Evolutionary conservation across 2,888 invertebrate species (phyloP), one percentile per base, ranked within the genome.

Genomic region (Hydraecia micacea): DNA sequence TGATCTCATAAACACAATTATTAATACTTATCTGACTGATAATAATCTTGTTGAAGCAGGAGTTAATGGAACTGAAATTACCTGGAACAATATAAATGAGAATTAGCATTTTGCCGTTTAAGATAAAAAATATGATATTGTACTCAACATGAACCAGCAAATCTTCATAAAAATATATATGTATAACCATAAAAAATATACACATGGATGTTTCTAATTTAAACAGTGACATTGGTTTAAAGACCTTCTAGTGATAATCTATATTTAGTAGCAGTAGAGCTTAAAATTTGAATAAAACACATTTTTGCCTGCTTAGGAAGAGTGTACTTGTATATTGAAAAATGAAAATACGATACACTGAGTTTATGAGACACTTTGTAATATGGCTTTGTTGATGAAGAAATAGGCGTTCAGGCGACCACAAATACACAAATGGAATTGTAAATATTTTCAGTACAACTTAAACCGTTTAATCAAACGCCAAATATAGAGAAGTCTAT

Each of bases 31-130:
- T 55, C 82, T 46, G n/a, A 36, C 25, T 46, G 52, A 46, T 55
- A 58, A 15, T 21, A 21, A 28, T 18, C 15, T n/a, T 15, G 32
- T 66, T 52, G 60, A 39, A 65, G 77, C 39, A 13, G 46, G 6
- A 15, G 42, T 11, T 62, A 77, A 39, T 55, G 42, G 7, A 52
- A 72, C 63, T 76, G 36, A 58, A 68, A 32, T 79, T 87, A 87
- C 87, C 89, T 87, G 89, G 71, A 87, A 88, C 88, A 87, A 87
- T 60, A 71, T 69, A 69, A 82, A 65, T 21, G 63, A 13, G 11
- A 13, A 77, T 83, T 63, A 77, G 28, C 5, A 72, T 80, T 73
- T 73, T 18, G 11, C 7, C 52, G 5, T 25, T 77, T 5, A 49
- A 63, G 11, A 49, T 66, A 46, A 63, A 63, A 13, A 42, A 9